phyloP scores from a whole-genome alignment of 2,888 invertebrate genomes.

The Lydus trimaculatus region DNA sequence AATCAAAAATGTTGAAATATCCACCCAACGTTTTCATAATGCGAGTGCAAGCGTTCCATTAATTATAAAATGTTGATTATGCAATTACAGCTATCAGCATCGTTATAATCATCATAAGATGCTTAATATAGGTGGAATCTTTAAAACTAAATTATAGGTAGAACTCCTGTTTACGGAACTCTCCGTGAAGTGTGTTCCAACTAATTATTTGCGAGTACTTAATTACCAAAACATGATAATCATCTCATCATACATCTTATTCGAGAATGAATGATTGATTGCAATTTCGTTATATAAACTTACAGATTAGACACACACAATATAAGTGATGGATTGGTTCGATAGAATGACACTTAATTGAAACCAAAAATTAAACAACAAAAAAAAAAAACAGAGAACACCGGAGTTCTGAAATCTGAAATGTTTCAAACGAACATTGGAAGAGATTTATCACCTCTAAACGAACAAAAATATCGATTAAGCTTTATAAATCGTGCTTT shows the following conservation, averaged over 20 bases:
- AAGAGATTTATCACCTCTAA: not conserved
- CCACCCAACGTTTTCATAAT: too few relatives aligned
- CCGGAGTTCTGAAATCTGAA: not conserved
- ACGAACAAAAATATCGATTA: not conserved
- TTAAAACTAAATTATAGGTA: conserved; percentile 32
- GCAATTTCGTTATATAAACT: conserved; percentile 47
- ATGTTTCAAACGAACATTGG: not conserved
- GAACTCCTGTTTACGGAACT: conserved; percentile 47
- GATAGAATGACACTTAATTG: conserved; percentile 27
- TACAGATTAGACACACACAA: conserved; percentile 40
- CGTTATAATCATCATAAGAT: not conserved
- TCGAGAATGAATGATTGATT: conserved; percentile 50
- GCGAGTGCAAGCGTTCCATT: too few relatives aligned
- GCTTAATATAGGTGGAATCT: conserved; percentile 15
- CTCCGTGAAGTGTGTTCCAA: conserved; percentile 47
- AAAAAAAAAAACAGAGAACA: not conserved
- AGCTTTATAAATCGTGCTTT: not conserved
- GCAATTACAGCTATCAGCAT: not conserved
- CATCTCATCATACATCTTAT: conserved; percentile 56
- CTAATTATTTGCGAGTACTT: conserved; percentile 57
- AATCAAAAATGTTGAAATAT: too few relatives aligned
- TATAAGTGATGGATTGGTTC: conserved; percentile 43
- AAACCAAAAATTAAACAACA: not conserved
- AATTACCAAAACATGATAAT: conserved; percentile 56
- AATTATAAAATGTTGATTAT: too few relatives aligned